Evolutionary conservation across 2,113 vertebrate genomes (phyloP).

Genomic region (Eptesicus fuscus): DNA sequence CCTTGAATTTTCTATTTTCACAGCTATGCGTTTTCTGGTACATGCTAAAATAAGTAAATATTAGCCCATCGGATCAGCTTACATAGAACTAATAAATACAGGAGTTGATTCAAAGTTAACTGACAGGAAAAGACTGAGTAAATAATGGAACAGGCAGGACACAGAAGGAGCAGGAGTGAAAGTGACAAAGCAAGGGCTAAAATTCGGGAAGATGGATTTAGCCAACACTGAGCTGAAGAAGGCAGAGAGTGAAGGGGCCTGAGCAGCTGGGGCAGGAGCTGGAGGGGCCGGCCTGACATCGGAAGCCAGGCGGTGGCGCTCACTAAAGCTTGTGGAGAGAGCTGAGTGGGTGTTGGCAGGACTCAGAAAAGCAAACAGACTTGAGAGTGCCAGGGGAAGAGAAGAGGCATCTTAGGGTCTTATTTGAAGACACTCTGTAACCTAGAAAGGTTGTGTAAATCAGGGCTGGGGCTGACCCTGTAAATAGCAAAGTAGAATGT

Average conservation of each 20-base stretch:
- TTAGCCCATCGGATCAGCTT: neutral
- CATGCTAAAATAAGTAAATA: neutral
- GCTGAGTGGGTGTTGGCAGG: neutral
- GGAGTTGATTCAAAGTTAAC: neutral
- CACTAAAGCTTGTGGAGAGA: no score
- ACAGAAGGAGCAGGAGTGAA: neutral
- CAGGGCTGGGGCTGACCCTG: neutral
- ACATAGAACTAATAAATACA: neutral
- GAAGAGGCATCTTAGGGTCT: neutral
- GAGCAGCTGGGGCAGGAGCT: fast-evolving
- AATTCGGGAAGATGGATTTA: fast-evolving
- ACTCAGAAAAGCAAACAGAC: neutral
- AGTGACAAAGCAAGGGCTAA: neutral
- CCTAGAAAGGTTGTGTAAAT: neutral
- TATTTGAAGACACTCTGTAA: neutral
- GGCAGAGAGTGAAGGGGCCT: fast-evolving
- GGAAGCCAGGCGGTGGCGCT: neutral
- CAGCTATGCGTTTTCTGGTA: neutral
- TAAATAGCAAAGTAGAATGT: neutral
- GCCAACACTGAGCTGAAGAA: neutral
- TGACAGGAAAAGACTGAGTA: neutral
- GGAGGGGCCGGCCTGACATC: fast-evolving
- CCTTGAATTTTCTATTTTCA: neutral
- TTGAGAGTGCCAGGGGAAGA: neutral
- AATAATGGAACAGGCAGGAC: neutral